Base-by-base conservation (phyloP, 2,113 vertebrate genomes). In the Chauna torquata region DNA sequence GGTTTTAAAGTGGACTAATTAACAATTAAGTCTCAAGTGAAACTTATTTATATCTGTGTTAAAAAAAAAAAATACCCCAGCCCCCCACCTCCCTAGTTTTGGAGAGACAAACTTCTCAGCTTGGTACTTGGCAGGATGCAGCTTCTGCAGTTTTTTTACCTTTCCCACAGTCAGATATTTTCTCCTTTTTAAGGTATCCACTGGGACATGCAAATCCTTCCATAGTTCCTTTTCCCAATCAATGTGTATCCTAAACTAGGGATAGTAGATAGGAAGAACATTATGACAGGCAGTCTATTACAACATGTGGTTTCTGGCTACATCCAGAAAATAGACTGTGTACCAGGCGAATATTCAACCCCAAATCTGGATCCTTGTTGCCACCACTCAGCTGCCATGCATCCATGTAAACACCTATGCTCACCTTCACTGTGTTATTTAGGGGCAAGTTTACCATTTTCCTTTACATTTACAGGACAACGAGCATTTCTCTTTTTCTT, bases 1-100 rank as follows among this genome's bases (percentile, higher is more conserved):
- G 23, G 47, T 83, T 88, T 93, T 94, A 91, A 97, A 96, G 96
- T 84, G 91, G 88, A 93, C 78, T 93, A 91, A 94, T 97, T 97
- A 97, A 77, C 93, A 57, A 68, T 54, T 83, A 95, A 96, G 47
- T 80, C 96, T 95, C 12, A 9, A 96, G 88, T 89, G 76, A 86
- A 87, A 82, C 50, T 93, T 94, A 88, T 91, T 97, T 93, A 68
- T 84, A 94, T 86, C 82, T 82, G 25, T 34, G 16, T 34, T 64
- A 40, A 87, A 86, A 81, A 69, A 58, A 50, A 77, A 8, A 80
- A 3, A 13, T 5, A 14, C 10, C 9, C 17, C 32, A 44, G 6
- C 8, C 18, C 12, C 10, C 16, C 19, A 38, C 18, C 79, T 68
- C 72, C 32, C 32, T 55, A n/a, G 59, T 34, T 76, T 52, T 57